These are phyloP conservation scores for Macroramphosus scolopax DNA, from an alignment of 2,797 vertebrate genomes.

Conservation along the genomic window DNA sequence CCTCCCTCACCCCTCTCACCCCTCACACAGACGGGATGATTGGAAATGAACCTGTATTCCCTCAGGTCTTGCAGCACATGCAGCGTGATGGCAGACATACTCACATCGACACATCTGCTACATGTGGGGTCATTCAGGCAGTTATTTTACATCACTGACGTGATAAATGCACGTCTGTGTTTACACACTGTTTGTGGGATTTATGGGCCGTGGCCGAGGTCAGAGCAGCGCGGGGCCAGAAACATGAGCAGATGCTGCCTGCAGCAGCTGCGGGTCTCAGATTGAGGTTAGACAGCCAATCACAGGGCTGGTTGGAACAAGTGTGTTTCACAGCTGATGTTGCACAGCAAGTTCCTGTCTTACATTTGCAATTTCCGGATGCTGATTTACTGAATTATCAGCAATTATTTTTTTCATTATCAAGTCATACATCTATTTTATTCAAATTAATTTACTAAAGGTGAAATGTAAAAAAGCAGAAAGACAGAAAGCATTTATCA, in stretches of 20 bases:
- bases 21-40: slow-evolving; percentile 28
- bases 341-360: too few relatives aligned
- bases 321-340: too few relatives aligned
- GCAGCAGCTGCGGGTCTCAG: slow-evolving; percentile 52
- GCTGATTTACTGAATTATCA: too few relatives aligned
- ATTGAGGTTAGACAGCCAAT: slow-evolving; percentile 41
- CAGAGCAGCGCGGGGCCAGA: slow-evolving; percentile 31
- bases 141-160: slow-evolving; percentile 28
- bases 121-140: background rate
- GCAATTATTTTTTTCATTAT: too few relatives aligned
- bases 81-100: slow-evolving; percentile 10
- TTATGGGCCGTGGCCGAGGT: slow-evolving; percentile 34
- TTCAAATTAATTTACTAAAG: too few relatives aligned
- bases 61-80: slow-evolving; percentile 15
- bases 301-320: slow-evolving; percentile 20
- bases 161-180: slow-evolving; percentile 25
- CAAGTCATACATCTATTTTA: too few relatives aligned
- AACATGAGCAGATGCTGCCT: slow-evolving; percentile 61
- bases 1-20: background rate
- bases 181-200: slow-evolving; percentile 29
- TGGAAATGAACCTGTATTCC: slow-evolving; percentile 19
- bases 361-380: too few relatives aligned
- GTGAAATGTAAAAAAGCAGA: too few relatives aligned
- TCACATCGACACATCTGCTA: slow-evolving; percentile 15
- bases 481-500: too few relatives aligned